Evolutionary conservation across 1,140 invertebrate species (phyloP), one percentile per base, ranked within the genome.

Genomic region (Colletes latitarsis): DNA sequence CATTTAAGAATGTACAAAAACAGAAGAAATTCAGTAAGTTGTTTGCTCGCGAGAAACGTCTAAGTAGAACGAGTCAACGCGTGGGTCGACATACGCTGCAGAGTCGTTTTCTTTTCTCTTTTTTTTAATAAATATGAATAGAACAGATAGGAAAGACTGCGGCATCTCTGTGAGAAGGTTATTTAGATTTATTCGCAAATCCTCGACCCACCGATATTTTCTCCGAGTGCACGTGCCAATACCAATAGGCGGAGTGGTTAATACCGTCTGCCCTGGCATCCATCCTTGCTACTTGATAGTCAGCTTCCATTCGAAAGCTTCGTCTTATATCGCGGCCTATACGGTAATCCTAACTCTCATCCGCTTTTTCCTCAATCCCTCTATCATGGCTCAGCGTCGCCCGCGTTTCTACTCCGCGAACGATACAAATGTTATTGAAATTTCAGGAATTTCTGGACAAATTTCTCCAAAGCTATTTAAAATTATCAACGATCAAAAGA

Each of bases 181-280:
- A 85, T 85, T 85, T 85, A 85, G 84, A 85, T 85, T 85, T 85
- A 85, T 85, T 85, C 84, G 83, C 66, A 83, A 87, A 87, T 87
- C 71, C 84, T 86, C 76, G 72, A 82, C 41, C 72, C 78, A 43
- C 30, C 78, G 78, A 80, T 80, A 80, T 80, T 75, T 80, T 75
- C 72, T 17, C 52, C 62, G 77, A 70, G 67, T 58, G 71, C 81
- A 79, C 63, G 83, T 87, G 85, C 85, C 85, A 87, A 87, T 87
- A 86, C 82, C 85, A 84, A 83, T 87, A 80, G 78, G 78, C 78
- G 78, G 78, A 80, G 78, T 80, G 78, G 78, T 80, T 80, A 87
- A 81, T 85, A 85, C 84, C 79, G 73, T 82, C 83, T 70, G 83
- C 69, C 74, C 74, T 85, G 83, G 84, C 84, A 85, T 85, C 84